Conservation (phyloP, 2,113 vertebrate species). For the Aythya baeri region DNA sequence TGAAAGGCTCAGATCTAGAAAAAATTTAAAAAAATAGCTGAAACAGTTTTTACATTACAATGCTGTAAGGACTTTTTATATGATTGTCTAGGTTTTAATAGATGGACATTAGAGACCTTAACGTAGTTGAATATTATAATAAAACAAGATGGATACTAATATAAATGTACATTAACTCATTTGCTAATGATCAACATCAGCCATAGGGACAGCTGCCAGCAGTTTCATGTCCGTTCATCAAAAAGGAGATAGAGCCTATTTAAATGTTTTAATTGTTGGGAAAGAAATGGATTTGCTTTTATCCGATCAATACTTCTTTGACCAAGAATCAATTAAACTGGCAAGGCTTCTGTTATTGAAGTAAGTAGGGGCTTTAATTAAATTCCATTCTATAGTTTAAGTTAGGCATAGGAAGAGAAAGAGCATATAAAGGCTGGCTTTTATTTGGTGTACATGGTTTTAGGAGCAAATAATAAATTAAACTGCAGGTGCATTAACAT, state of each 20-base stretch:
- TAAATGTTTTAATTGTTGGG: constrained; percentile 80
- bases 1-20: neutral
- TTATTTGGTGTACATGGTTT: neutral
- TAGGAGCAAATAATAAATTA: constrained; percentile 17
- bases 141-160: constrained; percentile 53
- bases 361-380: constrained; percentile 76
- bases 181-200: constrained; percentile 73
- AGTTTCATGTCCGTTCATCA: constrained; percentile 62
- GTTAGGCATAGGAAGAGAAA: constrained; percentile 6
- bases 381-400: constrained; percentile 68
- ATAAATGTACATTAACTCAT: constrained; percentile 71
- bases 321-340: constrained; percentile 80
- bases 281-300: constrained; percentile 81
- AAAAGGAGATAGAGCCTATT: constrained; percentile 68
- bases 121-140: constrained; percentile 45
- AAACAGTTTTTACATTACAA: neutral
- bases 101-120: constrained; percentile 8
- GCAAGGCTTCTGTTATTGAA: constrained; percentile 69
- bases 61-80: neutral
- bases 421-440: neutral
- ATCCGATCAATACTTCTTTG: constrained; percentile 82
- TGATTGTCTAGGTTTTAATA: constrained; percentile 22
- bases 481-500: neutral
- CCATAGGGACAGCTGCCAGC: constrained; percentile 53
- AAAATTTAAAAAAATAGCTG: neutral